Evolutionary conservation across 2,888 invertebrate species (phyloP).

Genomic region (Lepeophtheirus nordmannii): DNA sequence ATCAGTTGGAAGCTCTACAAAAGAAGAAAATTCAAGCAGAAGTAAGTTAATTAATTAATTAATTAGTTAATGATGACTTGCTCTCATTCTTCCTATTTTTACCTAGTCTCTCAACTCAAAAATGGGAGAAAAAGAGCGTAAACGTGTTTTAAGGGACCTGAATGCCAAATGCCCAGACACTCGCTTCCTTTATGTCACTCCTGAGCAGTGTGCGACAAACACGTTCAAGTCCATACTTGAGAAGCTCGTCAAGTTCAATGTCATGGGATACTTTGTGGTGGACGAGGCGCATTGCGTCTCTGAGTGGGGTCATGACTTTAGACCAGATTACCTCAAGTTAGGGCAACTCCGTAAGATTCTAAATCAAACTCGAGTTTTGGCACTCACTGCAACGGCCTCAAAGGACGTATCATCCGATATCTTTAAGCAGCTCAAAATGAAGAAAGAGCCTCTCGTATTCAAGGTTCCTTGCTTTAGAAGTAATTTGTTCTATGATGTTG

Average conservation of each 20-base stretch:
- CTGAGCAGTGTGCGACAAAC: constrained; percentile 44
- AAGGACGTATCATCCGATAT: constrained; percentile 65
- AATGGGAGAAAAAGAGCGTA: constrained; percentile 55
- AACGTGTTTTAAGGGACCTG: constrained; percentile 59
- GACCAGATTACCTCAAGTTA: constrained; percentile 76
- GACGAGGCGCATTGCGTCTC: constrained; percentile 98
- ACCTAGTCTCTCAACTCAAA: constrained; percentile 70
- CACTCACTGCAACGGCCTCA: constrained; percentile 75
- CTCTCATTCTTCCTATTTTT: not conserved
- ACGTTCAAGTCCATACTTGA: constrained; percentile 40
- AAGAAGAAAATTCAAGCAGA: constrained; percentile 62
- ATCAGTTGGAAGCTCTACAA: constrained; percentile 75
- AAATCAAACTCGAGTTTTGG: constrained; percentile 59
- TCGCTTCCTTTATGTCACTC: constrained; percentile 82
- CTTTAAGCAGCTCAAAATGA: constrained; percentile 50
- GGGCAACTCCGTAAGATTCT: constrained; percentile 49
- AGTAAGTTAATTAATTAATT: not conserved
- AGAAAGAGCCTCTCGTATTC: constrained; percentile 53
- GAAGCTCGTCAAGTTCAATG: constrained; percentile 53
- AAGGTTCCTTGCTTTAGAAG: constrained; percentile 74
- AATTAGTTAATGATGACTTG: too few species aligned
- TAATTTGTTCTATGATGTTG: constrained; percentile 87
- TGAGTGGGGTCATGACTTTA: constrained; percentile 97
- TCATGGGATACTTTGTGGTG: constrained; percentile 74
- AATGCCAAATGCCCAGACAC: constrained; percentile 54